Evolutionary conservation across 2,888 invertebrate species (phyloP), one percentile per base, ranked within the genome.

Genomic region (Mythimna albipuncta): DNA sequence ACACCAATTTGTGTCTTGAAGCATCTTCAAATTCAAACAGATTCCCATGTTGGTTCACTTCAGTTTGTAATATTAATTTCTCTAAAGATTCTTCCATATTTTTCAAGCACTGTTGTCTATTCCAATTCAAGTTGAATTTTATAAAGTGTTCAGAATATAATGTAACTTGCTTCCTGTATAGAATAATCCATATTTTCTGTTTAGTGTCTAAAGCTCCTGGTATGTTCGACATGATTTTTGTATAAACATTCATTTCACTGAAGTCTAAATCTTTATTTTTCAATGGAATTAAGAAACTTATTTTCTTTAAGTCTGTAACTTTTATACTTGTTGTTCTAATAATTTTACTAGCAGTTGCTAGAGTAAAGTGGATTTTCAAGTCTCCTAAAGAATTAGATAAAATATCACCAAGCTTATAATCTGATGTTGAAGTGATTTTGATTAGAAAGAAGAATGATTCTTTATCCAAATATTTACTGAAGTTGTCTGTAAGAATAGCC

Each of bases 81-180:
- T 90, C 85, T n/a, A 91, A 71, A 38, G 87, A 69, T 54, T 84
- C 85, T 26, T 81, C 77, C 5, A 85, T 57, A n/a, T 89, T 82
- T 75, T 91, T 93, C 5, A 91, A 78, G 69, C 62, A 79, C 4
- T 66, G 59, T 21, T 69, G 75, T 61, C 74, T 77, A 57, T 85
- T 82, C 41, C 67, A 65, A 69, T 81, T 77, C 11, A 75, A 38
- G n/a, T 80, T 84, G 57, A 80, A 84, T 82, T 88, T 91, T 16
- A 95, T 92, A 68, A 96, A 95, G 74, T 94, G 88, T 84, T 95
- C 94, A 0, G 93, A 89, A 63, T 87, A 87, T 38, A 96, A 64
- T 35, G 67, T 61, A 5, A 92, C 80, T 52, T 81, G 69, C 77
- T 93, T 93, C 50, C 80, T 86, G 68, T 93, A 93, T 5, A 96